A percentile compares a stretch with the other conserved stretches of the same genome.
Evolutionary conservation across 2,888 invertebrate genomes (phyloP).

Genomic region (Laothoe populi): DNA sequence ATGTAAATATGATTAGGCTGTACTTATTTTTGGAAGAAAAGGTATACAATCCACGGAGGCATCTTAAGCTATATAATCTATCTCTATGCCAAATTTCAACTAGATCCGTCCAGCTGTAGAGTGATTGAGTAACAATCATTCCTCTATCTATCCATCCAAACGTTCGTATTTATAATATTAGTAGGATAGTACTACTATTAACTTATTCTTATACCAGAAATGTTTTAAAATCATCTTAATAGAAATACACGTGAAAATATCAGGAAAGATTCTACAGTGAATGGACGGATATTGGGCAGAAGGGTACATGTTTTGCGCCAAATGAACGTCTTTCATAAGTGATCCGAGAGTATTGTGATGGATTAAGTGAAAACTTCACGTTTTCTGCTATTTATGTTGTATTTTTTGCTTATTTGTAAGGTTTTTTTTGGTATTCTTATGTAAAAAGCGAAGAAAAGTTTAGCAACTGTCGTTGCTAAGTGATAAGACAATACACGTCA

Average conservation of each 20-base stretch:
- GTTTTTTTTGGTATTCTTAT: not conserved
- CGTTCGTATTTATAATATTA: not conserved
- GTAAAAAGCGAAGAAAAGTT: not conserved
- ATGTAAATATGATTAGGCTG: too few relatives aligned
- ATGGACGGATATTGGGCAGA: not conserved
- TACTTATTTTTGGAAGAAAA: too few relatives aligned
- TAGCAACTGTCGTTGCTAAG: not conserved
- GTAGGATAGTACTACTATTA: not conserved
- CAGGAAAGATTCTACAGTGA: not conserved
- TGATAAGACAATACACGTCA: too few relatives aligned
- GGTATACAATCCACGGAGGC: too few relatives aligned
- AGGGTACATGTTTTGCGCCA: not conserved
- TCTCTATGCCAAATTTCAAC: too few relatives aligned
- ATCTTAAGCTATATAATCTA: too few relatives aligned
- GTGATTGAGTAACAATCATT: too few relatives aligned
- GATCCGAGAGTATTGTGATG: not conserved
- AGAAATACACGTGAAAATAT: not conserved
- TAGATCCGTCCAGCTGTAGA: too few relatives aligned
- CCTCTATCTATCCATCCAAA: too few relatives aligned
- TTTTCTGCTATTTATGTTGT: not conserved
- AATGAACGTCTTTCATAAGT: conserved; percentile 6
- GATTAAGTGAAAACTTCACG: not conserved
- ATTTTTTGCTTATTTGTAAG: not conserved
- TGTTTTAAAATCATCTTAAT: not conserved
- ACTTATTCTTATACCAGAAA: too few relatives aligned